Conservation (phyloP, 2,113 vertebrate genomes). For the Coptodon bakossiorum region DNA sequence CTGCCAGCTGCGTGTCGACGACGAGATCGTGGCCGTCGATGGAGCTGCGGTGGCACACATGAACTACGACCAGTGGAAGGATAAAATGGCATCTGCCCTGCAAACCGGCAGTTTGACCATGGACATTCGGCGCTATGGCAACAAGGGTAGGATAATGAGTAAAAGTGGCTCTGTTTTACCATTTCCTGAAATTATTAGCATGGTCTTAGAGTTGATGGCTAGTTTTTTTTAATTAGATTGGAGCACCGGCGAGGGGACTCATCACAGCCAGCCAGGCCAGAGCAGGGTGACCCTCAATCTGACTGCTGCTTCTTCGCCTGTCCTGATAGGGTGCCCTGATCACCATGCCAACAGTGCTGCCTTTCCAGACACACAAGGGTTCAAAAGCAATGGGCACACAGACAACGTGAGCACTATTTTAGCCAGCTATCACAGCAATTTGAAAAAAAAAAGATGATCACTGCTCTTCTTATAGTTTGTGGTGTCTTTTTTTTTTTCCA, state of each 20-base stretch:
- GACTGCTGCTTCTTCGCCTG: conserved; percentile 78
- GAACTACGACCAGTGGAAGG: conserved; percentile 82
- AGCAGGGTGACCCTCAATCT: conserved; percentile 89
- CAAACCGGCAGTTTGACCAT: conserved; percentile 83
- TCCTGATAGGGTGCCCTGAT: conserved; percentile 82
- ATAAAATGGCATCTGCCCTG: conserved; percentile 77
- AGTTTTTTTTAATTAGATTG: conserved; percentile 71
- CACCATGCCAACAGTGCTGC: conserved; percentile 67
- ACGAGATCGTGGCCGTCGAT: conserved; percentile 85
- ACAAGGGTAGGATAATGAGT: conserved; percentile 76
- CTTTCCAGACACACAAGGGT: conserved; percentile 51
- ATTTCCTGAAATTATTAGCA: neutral
- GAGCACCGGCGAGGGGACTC: conserved; percentile 69
- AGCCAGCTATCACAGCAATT: neutral
- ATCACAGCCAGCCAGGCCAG: conserved; percentile 77
- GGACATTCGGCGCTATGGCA: conserved; percentile 86
- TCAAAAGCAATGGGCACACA: conserved; percentile 63
- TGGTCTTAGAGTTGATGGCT: neutral
- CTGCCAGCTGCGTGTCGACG: conserved; percentile 81
- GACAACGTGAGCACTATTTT: conserved; percentile 74
- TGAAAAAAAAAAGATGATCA: neutral
- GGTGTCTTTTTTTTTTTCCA: neutral
- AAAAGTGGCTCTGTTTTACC: neutral
- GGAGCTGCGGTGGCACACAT: conserved; percentile 76
- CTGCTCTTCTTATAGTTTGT: neutral